phyloP scores from a whole-genome alignment of 2,113 vertebrate genomes.

The Triplophysa rosa region DNA sequence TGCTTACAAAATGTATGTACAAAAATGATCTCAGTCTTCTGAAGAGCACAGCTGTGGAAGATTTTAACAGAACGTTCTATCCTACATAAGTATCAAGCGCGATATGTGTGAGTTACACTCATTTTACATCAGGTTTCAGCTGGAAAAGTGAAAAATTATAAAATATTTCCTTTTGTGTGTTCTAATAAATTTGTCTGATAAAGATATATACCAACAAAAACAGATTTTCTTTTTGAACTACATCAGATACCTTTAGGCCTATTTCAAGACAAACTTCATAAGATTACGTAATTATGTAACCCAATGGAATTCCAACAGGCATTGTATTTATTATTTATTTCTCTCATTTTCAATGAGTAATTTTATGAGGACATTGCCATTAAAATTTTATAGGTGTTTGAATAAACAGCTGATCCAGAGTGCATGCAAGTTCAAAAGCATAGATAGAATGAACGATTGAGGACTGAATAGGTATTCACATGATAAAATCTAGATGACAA shows the following conservation, averaged over 20 bases:
- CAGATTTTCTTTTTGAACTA: not conserved
- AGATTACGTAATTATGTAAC: not conserved
- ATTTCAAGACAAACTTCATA: too few species aligned
- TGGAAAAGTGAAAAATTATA: not conserved
- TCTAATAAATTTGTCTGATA: conserved; percentile 1
- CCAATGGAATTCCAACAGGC: not conserved
- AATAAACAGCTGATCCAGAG: not conserved
- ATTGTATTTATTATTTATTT: not conserved
- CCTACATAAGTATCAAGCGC: not conserved
- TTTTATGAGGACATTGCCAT: not conserved
- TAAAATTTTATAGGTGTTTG: not conserved
- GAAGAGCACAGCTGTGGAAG: not conserved
- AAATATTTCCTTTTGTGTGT: conserved; percentile 5
- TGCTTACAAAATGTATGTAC: not conserved
- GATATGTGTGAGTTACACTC: not conserved
- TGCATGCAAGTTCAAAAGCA: not conserved
- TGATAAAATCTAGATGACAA: not conserved
- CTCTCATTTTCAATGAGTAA: too few species aligned
- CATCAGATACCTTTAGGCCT: not conserved
- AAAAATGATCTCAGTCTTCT: conserved; percentile 9
- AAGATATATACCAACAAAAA: conserved; percentile 1
- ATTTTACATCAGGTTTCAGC: conserved; percentile 6
- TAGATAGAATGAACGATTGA: conserved; percentile 2
- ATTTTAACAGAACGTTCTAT: not conserved
- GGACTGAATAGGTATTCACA: not conserved